Base-by-base conservation (phyloP, 2,888 invertebrate genomes). In the Hemicrepidius hirtus region DNA sequence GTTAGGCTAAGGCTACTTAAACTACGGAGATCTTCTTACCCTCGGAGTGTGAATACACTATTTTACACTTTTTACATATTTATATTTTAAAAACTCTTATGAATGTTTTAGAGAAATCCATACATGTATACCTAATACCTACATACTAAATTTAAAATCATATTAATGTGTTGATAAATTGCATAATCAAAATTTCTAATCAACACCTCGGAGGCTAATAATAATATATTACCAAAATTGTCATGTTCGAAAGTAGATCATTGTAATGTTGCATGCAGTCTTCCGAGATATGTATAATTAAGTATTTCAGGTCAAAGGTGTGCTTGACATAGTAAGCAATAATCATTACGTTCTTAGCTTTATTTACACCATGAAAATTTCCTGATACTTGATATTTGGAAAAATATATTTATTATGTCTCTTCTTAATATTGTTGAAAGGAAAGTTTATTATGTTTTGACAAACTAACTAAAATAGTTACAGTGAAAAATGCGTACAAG, bases 401-500 rank as follows among this genome's bases (percentile, higher is more conserved):
- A 44, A 44, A 44, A 44, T 7, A 32, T 32, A 32, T n/a, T n/a
- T 32, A 32, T 32, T 9, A 9, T 1, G n/a, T 41, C 1, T 16
- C 13, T 41, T 13, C 41, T 13, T 41, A 41, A 41, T 5, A 4
- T 41, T 5, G 4, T n/a, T 3, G 41, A 46, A 41, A n/a, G 41
- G 13, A 41, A 41, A 1, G 16, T 41, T 3, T 16, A n/a, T n/a
- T n/a, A n/a, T 13, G 24, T 41, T 41, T 41, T 5, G 16, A 41
- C 32, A 32, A 46, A 10, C 9, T 20, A 20, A 46, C 49, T 53
- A 53, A 53, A 53, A 28, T 7, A 13, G 3, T 12, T 20, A 21
- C 3, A 21, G n/a, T 21, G 12, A 21, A 24, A 55, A 57, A 57
- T 37, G 37, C 12, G 37, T 12, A 37, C 57, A 57, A 57, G 57